Conservation (phyloP, 2,888 invertebrate species). For the Adelphocoris suturalis region DNA sequence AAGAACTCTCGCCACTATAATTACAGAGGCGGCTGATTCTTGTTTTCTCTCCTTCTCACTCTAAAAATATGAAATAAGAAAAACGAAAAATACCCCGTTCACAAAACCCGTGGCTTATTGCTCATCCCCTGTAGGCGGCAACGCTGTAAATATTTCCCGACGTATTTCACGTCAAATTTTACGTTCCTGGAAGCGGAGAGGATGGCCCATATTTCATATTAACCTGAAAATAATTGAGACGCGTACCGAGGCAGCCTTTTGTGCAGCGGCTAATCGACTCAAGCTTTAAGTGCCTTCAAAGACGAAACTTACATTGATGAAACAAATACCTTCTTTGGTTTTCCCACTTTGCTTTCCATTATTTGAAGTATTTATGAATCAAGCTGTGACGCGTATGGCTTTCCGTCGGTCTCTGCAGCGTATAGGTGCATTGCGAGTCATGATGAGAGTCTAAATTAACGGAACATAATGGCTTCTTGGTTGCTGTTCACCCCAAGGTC, state of each 20-base stretch:
- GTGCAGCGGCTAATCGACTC: conserved; percentile 50
- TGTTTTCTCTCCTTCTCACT: neutral
- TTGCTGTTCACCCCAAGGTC: neutral
- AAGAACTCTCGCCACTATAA: conserved; percentile 56
- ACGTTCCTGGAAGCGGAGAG: conserved; percentile 55
- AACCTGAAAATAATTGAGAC: conserved; percentile 59
- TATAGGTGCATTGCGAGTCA: conserved; percentile 7
- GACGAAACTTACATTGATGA: conserved; percentile 30
- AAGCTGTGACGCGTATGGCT: conserved; percentile 12
- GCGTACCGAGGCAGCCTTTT: conserved; percentile 56
- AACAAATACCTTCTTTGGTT: conserved; percentile 36
- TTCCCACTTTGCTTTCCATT: conserved; percentile 13
- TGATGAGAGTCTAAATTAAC: conserved; percentile 28
- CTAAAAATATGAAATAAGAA: neutral
- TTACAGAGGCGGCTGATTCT: conserved; percentile 54
- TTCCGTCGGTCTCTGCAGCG: neutral
- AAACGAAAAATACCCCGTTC: neutral
- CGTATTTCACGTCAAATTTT: conserved; percentile 58
- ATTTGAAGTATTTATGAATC: conserved; percentile 25
- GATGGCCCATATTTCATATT: conserved; percentile 48
- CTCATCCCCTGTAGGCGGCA: conserved; percentile 54
- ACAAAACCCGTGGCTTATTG: conserved; percentile 50
- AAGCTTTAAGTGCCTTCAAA: conserved; percentile 39
- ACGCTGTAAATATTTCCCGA: conserved; percentile 55
- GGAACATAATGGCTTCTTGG: neutral